These are phyloP conservation scores for Campylomormyrus numenius DNA, from an alignment of 2,113 vertebrate species.

Conservation along the genomic window DNA sequence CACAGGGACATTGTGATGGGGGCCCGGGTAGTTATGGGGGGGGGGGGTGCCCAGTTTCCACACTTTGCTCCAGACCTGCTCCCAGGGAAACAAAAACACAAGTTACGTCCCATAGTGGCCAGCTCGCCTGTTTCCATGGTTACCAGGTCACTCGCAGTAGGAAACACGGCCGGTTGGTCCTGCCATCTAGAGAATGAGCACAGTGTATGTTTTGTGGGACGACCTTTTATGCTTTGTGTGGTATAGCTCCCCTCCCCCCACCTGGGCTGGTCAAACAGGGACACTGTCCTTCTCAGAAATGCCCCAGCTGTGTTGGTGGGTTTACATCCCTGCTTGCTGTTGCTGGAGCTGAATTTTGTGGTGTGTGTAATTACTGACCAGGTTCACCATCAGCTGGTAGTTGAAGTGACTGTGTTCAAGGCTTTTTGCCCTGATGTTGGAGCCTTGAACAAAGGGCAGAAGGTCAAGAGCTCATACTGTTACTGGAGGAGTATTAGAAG, in stretches of 20 bases:
- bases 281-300: neutral
- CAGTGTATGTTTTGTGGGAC: constrained; percentile 29
- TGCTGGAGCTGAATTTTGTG: neutral
- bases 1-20: constrained; percentile 55
- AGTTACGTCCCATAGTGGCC: constrained; percentile 43
- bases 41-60: constrained; percentile 31
- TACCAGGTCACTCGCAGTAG: constrained; percentile 39
- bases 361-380: neutral
- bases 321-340: neutral
- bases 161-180: neutral
- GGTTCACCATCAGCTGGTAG: neutral
- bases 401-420: neutral
- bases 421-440: neutral
- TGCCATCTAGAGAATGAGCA: constrained; percentile 16
- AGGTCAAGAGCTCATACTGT: neutral
- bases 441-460: neutral
- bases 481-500: neutral
- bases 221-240: constrained; percentile 27
- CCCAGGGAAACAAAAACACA: constrained; percentile 35
- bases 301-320: constrained; percentile 30
- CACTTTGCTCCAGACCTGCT: constrained; percentile 39
- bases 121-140: constrained; percentile 44
- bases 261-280: constrained; percentile 33
- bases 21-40: neutral
- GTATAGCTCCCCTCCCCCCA: constrained; percentile 25